These are phyloP conservation scores for Panurus biarmicus DNA, from an alignment of 2,113 vertebrate species.

Conservation along the genomic window DNA sequence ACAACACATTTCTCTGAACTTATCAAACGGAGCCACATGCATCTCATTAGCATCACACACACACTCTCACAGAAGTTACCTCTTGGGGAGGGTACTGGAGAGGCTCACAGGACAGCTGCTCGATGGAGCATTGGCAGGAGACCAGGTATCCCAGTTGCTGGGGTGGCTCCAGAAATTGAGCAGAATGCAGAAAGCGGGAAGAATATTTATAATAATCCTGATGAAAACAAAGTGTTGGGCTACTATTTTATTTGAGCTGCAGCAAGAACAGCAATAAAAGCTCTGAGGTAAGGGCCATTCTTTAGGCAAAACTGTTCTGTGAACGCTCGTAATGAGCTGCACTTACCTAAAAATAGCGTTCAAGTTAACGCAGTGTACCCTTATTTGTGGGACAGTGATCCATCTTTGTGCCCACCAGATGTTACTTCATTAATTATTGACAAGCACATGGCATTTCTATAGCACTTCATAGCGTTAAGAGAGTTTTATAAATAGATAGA, in stretches of 20 bases:
- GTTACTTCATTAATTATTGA: slow-evolving; percentile 47
- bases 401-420: slow-evolving; percentile 1
- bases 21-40: neutral
- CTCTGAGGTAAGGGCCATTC: neutral
- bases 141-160: slow-evolving; percentile 1
- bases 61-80: neutral
- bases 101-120: neutral
- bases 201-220: neutral
- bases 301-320: neutral
- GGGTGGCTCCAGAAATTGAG: neutral
- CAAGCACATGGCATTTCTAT: neutral
- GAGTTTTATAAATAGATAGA: slow-evolving; percentile 16
- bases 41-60: neutral
- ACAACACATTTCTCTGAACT: slow-evolving; percentile 28
- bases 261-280: neutral
- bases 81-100: neutral
- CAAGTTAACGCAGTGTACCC: slow-evolving; percentile 5
- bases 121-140: neutral
- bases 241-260: slow-evolving; percentile 3
- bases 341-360: slow-evolving; percentile 21
- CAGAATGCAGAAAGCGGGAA: neutral
- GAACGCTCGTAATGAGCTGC: neutral
- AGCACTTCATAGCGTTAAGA: neutral
- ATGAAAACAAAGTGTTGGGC: neutral
- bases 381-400: neutral